Conservation (phyloP, 2,797 vertebrate genomes). For the Urocyon cinereoargenteus region DNA sequence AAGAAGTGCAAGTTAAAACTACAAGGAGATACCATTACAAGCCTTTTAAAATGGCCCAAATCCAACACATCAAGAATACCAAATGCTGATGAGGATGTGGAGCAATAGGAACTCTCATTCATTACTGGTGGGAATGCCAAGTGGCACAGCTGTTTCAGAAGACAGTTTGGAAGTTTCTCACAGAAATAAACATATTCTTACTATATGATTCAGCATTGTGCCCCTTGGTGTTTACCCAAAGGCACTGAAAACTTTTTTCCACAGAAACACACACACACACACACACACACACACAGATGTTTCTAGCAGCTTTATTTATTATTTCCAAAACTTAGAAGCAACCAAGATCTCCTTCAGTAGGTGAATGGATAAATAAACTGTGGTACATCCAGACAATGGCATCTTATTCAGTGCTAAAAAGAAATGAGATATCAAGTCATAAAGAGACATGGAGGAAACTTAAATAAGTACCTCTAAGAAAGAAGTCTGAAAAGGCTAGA, state of each 20-base stretch:
- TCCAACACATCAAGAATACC: neutral
- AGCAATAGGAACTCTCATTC: neutral
- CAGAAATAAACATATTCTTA: neutral
- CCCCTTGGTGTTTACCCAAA: neutral
- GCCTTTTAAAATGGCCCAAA: neutral
- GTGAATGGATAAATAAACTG: neutral
- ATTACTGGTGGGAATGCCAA: neutral
- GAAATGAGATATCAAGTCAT: neutral
- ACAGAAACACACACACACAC: neutral
- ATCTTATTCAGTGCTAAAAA: neutral
- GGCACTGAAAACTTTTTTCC: neutral
- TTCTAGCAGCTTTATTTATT: neutral
- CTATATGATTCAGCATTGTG: neutral
- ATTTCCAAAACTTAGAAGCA: neutral
- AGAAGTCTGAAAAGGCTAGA: neutral
- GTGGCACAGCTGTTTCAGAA: too few relatives aligned
- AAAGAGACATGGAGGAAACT: neutral
- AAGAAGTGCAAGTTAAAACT: neutral
- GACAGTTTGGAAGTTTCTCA: neutral
- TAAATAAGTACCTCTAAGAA: neutral
- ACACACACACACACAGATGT: neutral
- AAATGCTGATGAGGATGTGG: neutral
- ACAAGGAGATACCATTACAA: neutral
- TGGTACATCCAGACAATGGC: neutral
- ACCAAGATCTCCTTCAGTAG: neutral